Conservation (phyloP, 2,888 invertebrate genomes). For the Drosophila diplacantha region DNA sequence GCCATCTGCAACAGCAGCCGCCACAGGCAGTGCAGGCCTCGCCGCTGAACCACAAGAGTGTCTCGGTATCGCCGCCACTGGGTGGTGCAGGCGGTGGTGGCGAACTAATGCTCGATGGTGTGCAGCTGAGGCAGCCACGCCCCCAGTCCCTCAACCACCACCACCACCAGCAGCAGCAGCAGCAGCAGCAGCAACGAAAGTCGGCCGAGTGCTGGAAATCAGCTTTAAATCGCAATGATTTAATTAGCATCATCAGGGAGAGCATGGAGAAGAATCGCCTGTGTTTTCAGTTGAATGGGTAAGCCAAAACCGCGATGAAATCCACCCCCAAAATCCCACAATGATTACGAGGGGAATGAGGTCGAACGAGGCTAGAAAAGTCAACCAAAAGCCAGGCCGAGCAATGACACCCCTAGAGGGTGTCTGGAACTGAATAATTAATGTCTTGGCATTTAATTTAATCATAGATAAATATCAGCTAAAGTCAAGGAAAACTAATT, state of each 20-base stretch:
- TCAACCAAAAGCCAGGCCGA: background rate
- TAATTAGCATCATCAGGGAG: slow-evolving; percentile 91
- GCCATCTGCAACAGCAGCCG: slow-evolving; percentile 56
- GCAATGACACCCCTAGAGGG: slow-evolving; percentile 4
- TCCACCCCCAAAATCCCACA: slow-evolving; percentile 25
- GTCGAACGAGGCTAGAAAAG: slow-evolving; percentile 5
- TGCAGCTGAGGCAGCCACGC: slow-evolving; percentile 72
- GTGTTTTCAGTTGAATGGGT: slow-evolving; percentile 90
- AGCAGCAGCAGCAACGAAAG: slow-evolving; percentile 59
- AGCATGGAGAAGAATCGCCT: slow-evolving; percentile 94
- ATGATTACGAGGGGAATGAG: slow-evolving; percentile 12
- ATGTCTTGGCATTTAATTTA: background rate
- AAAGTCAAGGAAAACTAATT: background rate
- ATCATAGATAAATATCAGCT: background rate
- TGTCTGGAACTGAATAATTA: background rate
- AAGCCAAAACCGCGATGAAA: slow-evolving; percentile 62
- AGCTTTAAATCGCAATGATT: slow-evolving; percentile 87
- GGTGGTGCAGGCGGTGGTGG: slow-evolving; percentile 35
- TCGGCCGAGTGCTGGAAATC: slow-evolving; percentile 81
- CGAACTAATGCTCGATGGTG: slow-evolving; percentile 71
- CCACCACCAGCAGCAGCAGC: slow-evolving; percentile 12
- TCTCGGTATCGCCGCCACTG: slow-evolving; percentile 62
- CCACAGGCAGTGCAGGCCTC: slow-evolving; percentile 26
- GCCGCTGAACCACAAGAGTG: slow-evolving; percentile 50
- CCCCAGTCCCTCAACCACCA: slow-evolving; percentile 56